phyloP scores from a whole-genome alignment of 2,113 vertebrate species.

The Hippoglossus stenolepis region DNA sequence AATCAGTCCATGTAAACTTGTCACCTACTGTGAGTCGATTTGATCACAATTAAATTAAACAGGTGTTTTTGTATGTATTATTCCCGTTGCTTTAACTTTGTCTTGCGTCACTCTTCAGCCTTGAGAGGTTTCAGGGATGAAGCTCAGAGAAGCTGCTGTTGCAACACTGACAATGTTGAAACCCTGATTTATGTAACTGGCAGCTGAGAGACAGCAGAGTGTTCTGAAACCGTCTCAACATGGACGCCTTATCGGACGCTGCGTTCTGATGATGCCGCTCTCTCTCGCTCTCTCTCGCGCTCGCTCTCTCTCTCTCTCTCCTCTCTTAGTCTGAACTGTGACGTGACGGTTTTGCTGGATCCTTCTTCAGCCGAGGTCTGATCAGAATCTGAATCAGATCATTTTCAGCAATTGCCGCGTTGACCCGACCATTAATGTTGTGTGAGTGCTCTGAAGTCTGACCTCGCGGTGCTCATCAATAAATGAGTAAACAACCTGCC shows the following conservation, averaged over 20 bases:
- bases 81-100: no score
- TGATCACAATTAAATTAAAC: no score
- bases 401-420: not conserved
- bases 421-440: not conserved
- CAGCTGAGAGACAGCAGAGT: no score
- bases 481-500: not conserved
- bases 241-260: no score
- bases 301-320: not conserved
- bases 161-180: not conserved
- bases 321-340: not conserved
- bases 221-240: no score
- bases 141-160: not conserved
- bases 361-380: not conserved
- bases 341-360: not conserved
- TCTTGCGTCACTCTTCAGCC: no score
- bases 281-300: no score
- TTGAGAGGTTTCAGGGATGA: not conserved
- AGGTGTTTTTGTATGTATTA: no score
- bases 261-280: no score
- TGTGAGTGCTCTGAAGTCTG: not conserved
- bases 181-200: no score
- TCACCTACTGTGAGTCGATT: no score
- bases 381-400: not conserved
- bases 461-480: not conserved
- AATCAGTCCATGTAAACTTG: no score